Percentiles rank a stretch among this genome's conserved stretches.
These are phyloP conservation scores for Pseudomugil tenellus DNA, from an alignment of 2,797 vertebrate genomes.

Conservation along the genomic window DNA sequence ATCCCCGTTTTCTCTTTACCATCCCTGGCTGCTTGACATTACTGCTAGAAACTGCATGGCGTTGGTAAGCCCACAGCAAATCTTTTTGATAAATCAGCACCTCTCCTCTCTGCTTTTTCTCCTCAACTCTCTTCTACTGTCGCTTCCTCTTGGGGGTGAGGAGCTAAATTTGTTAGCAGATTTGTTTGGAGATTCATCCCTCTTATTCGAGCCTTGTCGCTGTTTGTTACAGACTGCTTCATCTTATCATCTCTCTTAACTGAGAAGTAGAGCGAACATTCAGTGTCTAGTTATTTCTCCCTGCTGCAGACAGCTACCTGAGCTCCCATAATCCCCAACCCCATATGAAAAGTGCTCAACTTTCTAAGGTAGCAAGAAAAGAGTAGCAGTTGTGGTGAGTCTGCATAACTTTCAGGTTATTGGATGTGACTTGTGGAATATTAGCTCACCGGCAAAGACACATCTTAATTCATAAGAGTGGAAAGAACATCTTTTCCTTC, in stretches of 20 bases:
- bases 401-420: conserved; percentile 45
- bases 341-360: conserved; percentile 35
- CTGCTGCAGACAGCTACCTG: conserved; percentile 59
- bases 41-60: conserved; percentile 35
- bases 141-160: conserved; percentile 18
- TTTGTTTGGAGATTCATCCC: conserved; percentile 51
- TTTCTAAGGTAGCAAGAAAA: conserved; percentile 27
- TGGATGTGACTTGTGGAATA: conserved; percentile 63
- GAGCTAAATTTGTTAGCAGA: conserved; percentile 65
- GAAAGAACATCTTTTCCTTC: conserved; percentile 59
- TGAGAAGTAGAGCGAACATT: conserved; percentile 33
- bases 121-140: conserved; percentile 18
- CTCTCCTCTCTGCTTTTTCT: conserved; percentile 23
- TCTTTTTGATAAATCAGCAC: conserved; percentile 48
- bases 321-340: conserved; percentile 59
- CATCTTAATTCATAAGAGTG: conserved; percentile 51
- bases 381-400: conserved; percentile 41
- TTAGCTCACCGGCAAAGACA: conserved; percentile 60
- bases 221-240: conserved; percentile 53
- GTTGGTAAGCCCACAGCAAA: conserved; percentile 39
- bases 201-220: conserved; percentile 53
- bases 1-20: conserved; percentile 4
- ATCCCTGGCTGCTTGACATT: conserved; percentile 21
- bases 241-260: conserved; percentile 39
- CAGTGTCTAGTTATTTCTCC: conserved; percentile 41